A percentile compares a stretch with the other conserved stretches of the same genome.
These are phyloP conservation scores for Cantharis flavilabris DNA, from an alignment of 2,888 invertebrate species.

Conservation along the genomic window DNA sequence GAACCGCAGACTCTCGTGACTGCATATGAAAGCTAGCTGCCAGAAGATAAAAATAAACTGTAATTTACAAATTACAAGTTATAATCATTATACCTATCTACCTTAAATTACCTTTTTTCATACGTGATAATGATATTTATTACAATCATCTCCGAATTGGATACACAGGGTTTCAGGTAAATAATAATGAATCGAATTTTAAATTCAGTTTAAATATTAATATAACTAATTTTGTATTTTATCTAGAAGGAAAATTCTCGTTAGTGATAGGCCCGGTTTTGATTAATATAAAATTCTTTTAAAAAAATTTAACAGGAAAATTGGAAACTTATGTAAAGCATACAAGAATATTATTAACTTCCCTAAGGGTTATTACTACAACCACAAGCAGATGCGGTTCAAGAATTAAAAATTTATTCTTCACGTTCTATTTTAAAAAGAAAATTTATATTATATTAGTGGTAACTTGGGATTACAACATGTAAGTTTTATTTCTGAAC, in stretches of 20 bases:
- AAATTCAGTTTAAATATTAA: neutral
- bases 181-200: neutral
- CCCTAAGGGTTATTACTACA: neutral
- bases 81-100: too few species aligned
- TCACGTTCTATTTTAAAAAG: neutral
- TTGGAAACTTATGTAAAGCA: neutral
- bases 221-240: neutral
- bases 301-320: neutral
- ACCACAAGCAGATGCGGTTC: neutral
- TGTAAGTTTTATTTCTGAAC: neutral
- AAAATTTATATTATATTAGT: neutral
- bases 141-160: too few species aligned
- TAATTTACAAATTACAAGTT: too few species aligned
- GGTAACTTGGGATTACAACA: neutral
- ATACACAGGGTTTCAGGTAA: neutral
- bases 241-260: neutral
- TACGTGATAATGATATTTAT: too few species aligned
- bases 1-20: too few species aligned
- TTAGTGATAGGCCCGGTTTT: neutral
- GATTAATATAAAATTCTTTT: neutral
- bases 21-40: too few species aligned
- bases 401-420: neutral
- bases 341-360: neutral
- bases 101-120: too few species aligned
- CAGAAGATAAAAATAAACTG: too few species aligned